phyloP scores from a whole-genome alignment of 2,113 vertebrate species.

The Lethenteron camtschaticum region DNA sequence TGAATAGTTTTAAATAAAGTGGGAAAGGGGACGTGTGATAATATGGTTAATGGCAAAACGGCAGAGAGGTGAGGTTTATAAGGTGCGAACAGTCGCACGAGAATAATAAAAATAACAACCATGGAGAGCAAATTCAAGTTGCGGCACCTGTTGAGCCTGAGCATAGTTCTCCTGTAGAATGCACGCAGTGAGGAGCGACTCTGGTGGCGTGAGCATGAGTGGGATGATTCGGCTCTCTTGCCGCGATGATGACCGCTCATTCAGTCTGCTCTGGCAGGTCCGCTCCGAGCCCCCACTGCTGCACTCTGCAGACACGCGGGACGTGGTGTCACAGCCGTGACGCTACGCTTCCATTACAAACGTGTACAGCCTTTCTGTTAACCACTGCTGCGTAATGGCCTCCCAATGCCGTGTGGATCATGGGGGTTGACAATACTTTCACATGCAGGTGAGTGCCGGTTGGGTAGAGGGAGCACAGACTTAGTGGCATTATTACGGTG shows the following conservation, averaged over 20 bases:
- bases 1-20: neutral
- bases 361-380: neutral
- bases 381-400: neutral
- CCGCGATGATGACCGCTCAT: slow-evolving; percentile 16
- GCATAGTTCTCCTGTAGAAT: slow-evolving; percentile 58
- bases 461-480: too few relatives aligned
- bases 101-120: neutral
- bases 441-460: too few relatives aligned
- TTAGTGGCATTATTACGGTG: too few relatives aligned
- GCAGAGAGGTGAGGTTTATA: neutral
- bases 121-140: neutral
- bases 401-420: too few relatives aligned
- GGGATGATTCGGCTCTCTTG: slow-evolving; percentile 41
- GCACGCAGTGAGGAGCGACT: slow-evolving; percentile 70
- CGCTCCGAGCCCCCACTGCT: slow-evolving; percentile 34
- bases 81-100: neutral
- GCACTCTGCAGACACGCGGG: slow-evolving; percentile 15
- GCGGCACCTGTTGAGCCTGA: slow-evolving; percentile 59
- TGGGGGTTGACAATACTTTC: too few relatives aligned
- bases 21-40: neutral
- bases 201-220: slow-evolving; percentile 78
- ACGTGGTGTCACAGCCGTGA: neutral
- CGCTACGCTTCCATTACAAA: neutral
- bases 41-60: neutral
- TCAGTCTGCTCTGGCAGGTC: slow-evolving; percentile 22